Conservation (phyloP, 2,888 invertebrate genomes). For the Dyspetes luteomarginatus region DNA sequence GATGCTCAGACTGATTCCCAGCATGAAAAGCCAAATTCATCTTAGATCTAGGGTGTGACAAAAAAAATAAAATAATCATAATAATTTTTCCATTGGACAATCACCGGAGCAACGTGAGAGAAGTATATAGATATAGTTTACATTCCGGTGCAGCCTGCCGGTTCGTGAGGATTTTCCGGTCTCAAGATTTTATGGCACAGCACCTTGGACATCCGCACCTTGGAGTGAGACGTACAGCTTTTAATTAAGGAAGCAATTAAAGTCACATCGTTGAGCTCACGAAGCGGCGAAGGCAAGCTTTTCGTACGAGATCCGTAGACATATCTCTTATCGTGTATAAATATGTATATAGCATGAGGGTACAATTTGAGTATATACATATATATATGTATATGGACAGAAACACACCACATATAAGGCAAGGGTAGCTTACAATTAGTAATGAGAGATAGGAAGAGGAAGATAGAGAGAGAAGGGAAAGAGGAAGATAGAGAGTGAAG, state of each 20-base stretch:
- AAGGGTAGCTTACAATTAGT: constrained; percentile 51
- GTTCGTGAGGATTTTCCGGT: constrained; percentile 29
- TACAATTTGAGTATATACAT: neutral
- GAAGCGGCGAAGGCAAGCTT: constrained; percentile 17
- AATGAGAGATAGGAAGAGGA: constrained; percentile 48
- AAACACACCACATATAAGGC: neutral
- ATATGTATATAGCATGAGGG: neutral
- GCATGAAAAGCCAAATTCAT: too few species aligned
- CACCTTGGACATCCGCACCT: constrained; percentile 47
- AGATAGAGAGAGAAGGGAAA: constrained; percentile 1
- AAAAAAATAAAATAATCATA: too few species aligned
- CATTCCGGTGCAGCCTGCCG: constrained; percentile 3
- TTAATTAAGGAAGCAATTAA: constrained; percentile 71
- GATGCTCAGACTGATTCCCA: too few species aligned
- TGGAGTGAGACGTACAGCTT: constrained; percentile 68
- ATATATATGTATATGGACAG: neutral
- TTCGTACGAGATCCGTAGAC: constrained; percentile 45
- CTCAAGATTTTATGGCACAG: constrained; percentile 40
- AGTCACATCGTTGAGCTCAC: constrained; percentile 66
- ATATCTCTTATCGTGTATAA: constrained; percentile 54
- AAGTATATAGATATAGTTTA: too few species aligned
- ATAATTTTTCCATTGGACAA: too few species aligned
- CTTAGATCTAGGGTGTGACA: too few species aligned
- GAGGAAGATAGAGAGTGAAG: too few species aligned
- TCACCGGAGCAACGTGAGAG: too few species aligned